Conservation (phyloP, 2,888 invertebrate species). For the Mechanitis mazaeus region DNA sequence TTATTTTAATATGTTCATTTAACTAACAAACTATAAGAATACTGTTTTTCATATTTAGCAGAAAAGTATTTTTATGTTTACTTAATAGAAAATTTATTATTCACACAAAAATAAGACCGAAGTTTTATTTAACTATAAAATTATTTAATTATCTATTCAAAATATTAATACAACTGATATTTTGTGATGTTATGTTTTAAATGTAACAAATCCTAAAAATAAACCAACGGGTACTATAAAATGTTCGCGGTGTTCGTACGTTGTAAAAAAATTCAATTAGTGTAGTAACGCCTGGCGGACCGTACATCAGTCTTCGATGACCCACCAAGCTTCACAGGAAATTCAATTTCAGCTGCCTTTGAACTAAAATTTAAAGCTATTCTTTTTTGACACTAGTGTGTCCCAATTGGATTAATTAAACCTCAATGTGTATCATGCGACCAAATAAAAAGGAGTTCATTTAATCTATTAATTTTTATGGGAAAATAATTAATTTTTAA, state of each 20-base stretch:
- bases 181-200: no score
- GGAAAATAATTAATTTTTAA: no score
- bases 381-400: slow-evolving; percentile 23
- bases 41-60: no score
- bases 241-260: not conserved
- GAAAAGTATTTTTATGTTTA: no score
- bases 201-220: not conserved
- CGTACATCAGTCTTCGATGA: slow-evolving; percentile 31
- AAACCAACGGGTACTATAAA: not conserved
- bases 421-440: slow-evolving; percentile 12
- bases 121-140: no score
- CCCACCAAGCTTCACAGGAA: slow-evolving; percentile 20
- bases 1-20: not conserved
- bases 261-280: slow-evolving; percentile 19
- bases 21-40: not conserved
- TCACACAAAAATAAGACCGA: no score
- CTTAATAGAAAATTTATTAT: no score
- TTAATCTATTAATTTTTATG: not conserved
- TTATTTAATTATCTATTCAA: no score
- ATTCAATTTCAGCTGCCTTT: slow-evolving; percentile 24
- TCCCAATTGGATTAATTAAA: slow-evolving; percentile 27
- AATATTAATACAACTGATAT: no score
- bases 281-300: slow-evolving; percentile 10
- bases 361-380: slow-evolving; percentile 26
- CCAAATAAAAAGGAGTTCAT: slow-evolving; percentile 9